These are phyloP conservation scores for Microcaecilia unicolor DNA, from an alignment of 2,797 vertebrate genomes.

Conservation along the genomic window DNA sequence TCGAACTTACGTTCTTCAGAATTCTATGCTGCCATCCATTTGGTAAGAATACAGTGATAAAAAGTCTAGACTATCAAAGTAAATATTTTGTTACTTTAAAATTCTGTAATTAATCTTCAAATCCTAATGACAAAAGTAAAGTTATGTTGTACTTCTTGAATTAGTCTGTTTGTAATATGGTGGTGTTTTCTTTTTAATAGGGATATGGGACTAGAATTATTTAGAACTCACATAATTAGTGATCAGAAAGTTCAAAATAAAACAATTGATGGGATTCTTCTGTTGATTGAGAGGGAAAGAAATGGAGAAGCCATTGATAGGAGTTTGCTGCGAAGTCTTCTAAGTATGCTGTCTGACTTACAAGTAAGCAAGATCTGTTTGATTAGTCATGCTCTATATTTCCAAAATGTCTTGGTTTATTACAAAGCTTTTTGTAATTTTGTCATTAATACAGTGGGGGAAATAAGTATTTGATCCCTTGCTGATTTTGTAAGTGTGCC, in stretches of 20 bases:
- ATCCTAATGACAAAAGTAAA: neutral
- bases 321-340: conserved; percentile 87
- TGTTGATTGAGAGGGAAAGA: conserved; percentile 89
- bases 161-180: neutral
- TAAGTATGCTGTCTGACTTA: conserved; percentile 96
- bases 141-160: neutral
- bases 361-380: conserved; percentile 63
- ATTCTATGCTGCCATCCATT: conserved; percentile 98
- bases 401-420: neutral
- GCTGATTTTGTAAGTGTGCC: too few relatives aligned
- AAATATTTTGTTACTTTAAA: neutral
- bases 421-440: too few relatives aligned
- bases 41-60: conserved; percentile 89
- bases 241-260: conserved; percentile 97
- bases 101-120: conserved; percentile 1
- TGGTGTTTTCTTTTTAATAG: conserved; percentile 48
- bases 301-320: conserved; percentile 93
- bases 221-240: conserved; percentile 97
- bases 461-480: too few relatives aligned
- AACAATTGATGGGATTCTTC: conserved; percentile 93
- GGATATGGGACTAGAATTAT: conserved; percentile 98
- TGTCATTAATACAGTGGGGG: too few relatives aligned
- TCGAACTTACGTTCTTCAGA: conserved; percentile 97
- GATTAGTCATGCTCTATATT: neutral
- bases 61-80: conserved; percentile 4